Base-by-base conservation (phyloP, 2,113 vertebrate genomes). In the Sturnus vulgaris region DNA sequence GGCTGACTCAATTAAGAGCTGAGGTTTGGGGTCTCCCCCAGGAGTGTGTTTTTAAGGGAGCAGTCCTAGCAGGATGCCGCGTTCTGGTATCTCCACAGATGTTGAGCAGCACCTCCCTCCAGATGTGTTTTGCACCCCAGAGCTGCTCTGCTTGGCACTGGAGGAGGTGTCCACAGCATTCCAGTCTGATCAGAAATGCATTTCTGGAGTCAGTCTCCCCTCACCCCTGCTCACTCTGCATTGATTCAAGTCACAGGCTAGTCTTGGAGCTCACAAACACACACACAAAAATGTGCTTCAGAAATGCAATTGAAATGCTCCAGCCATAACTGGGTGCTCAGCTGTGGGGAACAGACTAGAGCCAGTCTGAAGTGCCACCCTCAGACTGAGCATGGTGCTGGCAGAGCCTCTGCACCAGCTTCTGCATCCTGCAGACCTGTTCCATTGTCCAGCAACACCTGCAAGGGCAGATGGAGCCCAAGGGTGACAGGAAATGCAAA, bases 261-360 rank as follows among this genome's bases (percentile, higher is more conserved):
- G 15, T n/a, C 52, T 21, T 33, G n/a, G 40, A 72, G 40, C 49
- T 77, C 55, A 31, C 46, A 56, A 19, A 35, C 10, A 35, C 37
- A 20, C 12, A 44, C 0, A 16, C 44, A 13, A 42, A 61, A 65
- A 27, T 2, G 21, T 50, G 23, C 30, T 81, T 84, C 60, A 78
- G 73, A 35, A 65, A 21, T 10, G 30, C 27, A 47, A 3, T 10
- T 52, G 42, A 53, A 81, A 12, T 40, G 19, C 22, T 53, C 12
- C 37, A 49, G 50, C 10, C 21, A 5, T 5, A 44, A 2, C 0
- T 73, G 39, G 7, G 15, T 31, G 70, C 10, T 78, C n/a, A 70
- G 37, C 0, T 3, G 0, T 20, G 53, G 31, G 27, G 28, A 39
- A 5, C 37, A 63, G 28, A 8, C 3, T 5, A 30, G n/a, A 57